A percentile compares a stretch with the other conserved stretches of the same genome.
Conservation (phyloP, 2,797 vertebrate genomes). For the Acomys russatus region DNA sequence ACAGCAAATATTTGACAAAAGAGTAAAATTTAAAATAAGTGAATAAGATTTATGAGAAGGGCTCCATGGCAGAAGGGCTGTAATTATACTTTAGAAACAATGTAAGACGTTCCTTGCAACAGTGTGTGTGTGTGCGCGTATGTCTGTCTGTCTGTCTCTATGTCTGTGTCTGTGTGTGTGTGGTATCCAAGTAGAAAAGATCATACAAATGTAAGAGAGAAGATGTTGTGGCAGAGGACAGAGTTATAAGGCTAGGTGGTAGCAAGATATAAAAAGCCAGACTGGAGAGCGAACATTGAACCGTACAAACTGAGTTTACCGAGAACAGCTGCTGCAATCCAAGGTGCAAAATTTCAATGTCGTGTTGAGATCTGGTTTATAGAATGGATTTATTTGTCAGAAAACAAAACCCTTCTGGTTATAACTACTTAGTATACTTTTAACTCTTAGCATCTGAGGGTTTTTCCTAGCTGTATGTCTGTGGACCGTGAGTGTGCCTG, state of each 20-base stretch:
- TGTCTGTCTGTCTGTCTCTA: neutral
- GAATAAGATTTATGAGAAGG: neutral
- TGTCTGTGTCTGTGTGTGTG: neutral
- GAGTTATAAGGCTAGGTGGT: neutral
- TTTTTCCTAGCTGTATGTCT: neutral
- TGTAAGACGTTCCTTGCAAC: neutral
- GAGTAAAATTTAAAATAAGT: slow-evolving; percentile 1
- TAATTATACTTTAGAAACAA: neutral
- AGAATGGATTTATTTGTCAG: neutral
- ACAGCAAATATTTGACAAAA: neutral
- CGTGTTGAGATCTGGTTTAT: slow-evolving; percentile 8
- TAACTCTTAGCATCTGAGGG: neutral
- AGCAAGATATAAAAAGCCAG: neutral
- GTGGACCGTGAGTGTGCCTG: too few species aligned
- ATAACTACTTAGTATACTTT: neutral
- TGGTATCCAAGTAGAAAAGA: neutral
- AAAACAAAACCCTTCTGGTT: neutral
- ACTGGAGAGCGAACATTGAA: neutral
- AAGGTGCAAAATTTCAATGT: neutral
- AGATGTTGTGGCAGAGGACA: neutral
- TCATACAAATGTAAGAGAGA: neutral
- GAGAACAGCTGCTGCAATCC: neutral
- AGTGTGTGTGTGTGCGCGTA: neutral
- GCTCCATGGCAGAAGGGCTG: neutral
- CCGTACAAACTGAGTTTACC: neutral